These are phyloP conservation scores for Caenorhabditis auriculariae DNA, from an alignment of 2,888 invertebrate genomes.

Conservation along the genomic window DNA sequence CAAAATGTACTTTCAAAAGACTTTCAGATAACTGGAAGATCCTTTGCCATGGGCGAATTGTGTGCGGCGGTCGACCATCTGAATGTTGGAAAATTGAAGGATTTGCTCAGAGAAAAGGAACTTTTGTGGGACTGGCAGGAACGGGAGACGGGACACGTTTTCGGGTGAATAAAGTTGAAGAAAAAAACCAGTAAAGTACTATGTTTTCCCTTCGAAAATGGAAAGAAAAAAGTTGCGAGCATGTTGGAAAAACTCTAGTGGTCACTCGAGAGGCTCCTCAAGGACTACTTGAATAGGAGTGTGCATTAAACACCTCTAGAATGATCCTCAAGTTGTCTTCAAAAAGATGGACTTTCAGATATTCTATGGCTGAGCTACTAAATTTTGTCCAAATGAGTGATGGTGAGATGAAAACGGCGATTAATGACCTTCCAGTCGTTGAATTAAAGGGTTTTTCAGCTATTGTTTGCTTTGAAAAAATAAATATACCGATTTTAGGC, in stretches of 20 bases:
- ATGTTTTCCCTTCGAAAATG: neutral
- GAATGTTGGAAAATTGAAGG: constrained; percentile 15
- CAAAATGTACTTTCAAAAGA: constrained; percentile 15
- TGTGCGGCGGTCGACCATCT: constrained; percentile 16
- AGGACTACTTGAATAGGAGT: too few species aligned
- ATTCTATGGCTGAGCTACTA: constrained; percentile 8
- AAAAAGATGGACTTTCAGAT: constrained; percentile 3
- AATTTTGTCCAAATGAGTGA: constrained; percentile 22
- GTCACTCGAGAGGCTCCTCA: neutral
- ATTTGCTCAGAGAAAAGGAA: constrained; percentile 21
- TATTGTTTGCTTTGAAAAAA: neutral
- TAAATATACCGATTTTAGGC: constrained; percentile 3
- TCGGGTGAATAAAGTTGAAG: too few species aligned
- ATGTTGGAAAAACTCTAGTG: neutral
- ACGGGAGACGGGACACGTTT: constrained; percentile 3
- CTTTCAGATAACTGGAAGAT: constrained; percentile 18
- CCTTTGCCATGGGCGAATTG: constrained; percentile 13
- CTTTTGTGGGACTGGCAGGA: constrained; percentile 19
- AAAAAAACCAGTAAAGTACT: too few species aligned
- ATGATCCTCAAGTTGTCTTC: neutral
- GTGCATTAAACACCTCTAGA: neutral
- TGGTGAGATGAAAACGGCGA: constrained; percentile 16
- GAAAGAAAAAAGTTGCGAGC: neutral
- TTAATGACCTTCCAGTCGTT: constrained; percentile 20
- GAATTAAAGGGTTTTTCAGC: constrained; percentile 2